A percentile compares a stretch with the other conserved stretches of the same genome.
phyloP scores from a whole-genome alignment of 2,888 invertebrate species.

The Drosophila kuntzei region DNA sequence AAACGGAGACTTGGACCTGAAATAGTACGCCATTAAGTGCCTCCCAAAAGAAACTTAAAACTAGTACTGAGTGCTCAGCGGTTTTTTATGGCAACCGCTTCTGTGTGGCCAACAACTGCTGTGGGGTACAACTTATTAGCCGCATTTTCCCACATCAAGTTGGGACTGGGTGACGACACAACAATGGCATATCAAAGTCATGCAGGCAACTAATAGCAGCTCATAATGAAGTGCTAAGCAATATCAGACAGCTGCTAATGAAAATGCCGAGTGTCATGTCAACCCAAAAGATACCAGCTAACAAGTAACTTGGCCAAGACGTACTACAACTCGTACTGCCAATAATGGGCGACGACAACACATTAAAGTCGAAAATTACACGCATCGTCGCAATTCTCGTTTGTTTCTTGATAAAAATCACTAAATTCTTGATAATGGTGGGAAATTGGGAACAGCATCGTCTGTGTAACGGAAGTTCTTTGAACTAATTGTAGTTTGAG shows the following conservation, averaged over 20 bases:
- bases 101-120: constrained; percentile 52
- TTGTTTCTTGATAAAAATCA: constrained; percentile 38
- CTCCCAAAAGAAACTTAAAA: not conserved
- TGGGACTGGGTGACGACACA: constrained; percentile 41
- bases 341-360: constrained; percentile 22
- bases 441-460: constrained; percentile 26
- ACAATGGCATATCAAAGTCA: constrained; percentile 71
- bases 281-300: constrained; percentile 39
- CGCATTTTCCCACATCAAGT: constrained; percentile 61
- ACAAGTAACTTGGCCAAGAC: constrained; percentile 22
- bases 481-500: constrained; percentile 17
- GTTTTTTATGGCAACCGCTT: constrained; percentile 39
- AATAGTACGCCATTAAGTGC: constrained; percentile 43
- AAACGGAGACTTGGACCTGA: constrained; percentile 35
- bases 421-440: constrained; percentile 54
- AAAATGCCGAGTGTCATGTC: constrained; percentile 56
- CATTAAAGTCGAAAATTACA: constrained; percentile 51
- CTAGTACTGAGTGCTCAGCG: constrained; percentile 22
- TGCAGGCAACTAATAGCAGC: constrained; percentile 55
- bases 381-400: constrained; percentile 31
- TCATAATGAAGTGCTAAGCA: constrained; percentile 70
- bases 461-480: constrained; percentile 23
- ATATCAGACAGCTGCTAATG: constrained; percentile 63
- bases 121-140: constrained; percentile 5
- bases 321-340: constrained; percentile 20